Percentiles rank a stretch among this genome's conserved stretches.
phyloP scores from a whole-genome alignment of 2,797 vertebrate species.

The Myotis planiceps region DNA sequence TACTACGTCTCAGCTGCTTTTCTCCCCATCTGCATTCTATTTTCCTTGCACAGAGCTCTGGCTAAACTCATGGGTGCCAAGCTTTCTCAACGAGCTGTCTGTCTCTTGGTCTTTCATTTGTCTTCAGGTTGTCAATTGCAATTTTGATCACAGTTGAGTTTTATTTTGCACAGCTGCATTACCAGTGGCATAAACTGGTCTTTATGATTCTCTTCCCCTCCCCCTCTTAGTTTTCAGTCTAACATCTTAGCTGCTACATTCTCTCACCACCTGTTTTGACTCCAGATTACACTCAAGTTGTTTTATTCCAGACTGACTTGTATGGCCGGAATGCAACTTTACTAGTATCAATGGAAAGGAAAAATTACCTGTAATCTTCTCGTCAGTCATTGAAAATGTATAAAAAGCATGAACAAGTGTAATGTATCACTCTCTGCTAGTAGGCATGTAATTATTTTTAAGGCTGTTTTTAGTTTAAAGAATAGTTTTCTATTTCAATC shows the following conservation, averaged over 20 bases:
- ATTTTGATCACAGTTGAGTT: constrained; percentile 66
- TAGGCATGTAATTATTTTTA: constrained; percentile 69
- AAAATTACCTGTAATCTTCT: constrained; percentile 67
- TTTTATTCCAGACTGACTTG: constrained; percentile 48
- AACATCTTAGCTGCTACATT: constrained; percentile 57
- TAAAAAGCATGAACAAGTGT: constrained; percentile 54
- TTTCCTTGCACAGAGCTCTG: constrained; percentile 47
- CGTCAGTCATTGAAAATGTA: constrained; percentile 62
- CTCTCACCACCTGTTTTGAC: constrained; percentile 67
- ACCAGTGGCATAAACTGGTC: constrained; percentile 40
- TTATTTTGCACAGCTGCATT: constrained; percentile 58
- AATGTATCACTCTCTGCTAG: constrained; percentile 65
- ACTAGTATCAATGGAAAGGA: constrained; percentile 49
- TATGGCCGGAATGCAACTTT: constrained; percentile 19
- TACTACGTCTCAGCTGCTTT: not conserved
- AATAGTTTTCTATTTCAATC: constrained; percentile 67
- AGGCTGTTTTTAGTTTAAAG: constrained; percentile 69
- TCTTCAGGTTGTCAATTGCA: constrained; percentile 73
- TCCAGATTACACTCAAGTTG: constrained; percentile 32
- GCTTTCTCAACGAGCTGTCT: constrained; percentile 67
- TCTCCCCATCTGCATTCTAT: constrained; percentile 68
- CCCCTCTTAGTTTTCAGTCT: constrained; percentile 34
- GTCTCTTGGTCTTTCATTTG: constrained; percentile 62
- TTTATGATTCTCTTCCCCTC: not conserved
- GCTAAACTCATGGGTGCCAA: constrained; percentile 48